Conservation (phyloP, 2,888 invertebrate species). For the Pammene fasciana region DNA sequence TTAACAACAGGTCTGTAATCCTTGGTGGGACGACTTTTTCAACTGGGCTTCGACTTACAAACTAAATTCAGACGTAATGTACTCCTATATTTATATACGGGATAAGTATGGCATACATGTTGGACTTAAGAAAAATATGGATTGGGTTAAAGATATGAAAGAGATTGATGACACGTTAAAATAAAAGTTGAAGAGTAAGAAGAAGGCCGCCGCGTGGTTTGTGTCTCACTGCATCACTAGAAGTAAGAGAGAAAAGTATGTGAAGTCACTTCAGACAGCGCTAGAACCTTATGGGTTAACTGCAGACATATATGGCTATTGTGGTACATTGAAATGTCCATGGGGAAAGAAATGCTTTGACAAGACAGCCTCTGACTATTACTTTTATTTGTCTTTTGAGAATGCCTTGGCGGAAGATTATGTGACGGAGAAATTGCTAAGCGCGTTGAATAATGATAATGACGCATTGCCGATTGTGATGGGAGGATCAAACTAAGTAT, state of each 20-base stretch:
- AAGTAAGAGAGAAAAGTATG: constrained; percentile 59
- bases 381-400: constrained; percentile 89
- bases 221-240: constrained; percentile 67
- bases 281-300: constrained; percentile 53
- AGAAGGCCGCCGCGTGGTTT: constrained; percentile 74
- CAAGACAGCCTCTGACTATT: constrained; percentile 83
- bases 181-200: constrained; percentile 59
- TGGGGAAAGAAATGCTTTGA: constrained; percentile 55
- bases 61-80: constrained; percentile 46
- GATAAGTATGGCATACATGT: constrained; percentile 41
- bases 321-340: constrained; percentile 69
- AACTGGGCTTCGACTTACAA: constrained; percentile 50
- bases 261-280: constrained; percentile 54
- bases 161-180: constrained; percentile 50
- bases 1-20: constrained; percentile 45
- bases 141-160: constrained; percentile 40
- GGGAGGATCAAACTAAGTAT: constrained; percentile 87
- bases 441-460: constrained; percentile 81
- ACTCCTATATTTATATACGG: constrained; percentile 45
- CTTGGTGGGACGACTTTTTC: constrained; percentile 46
- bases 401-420: constrained; percentile 86
- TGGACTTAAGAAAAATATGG: constrained; percentile 41
- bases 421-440: constrained; percentile 84
- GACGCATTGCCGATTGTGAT: constrained; percentile 86
- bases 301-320: constrained; percentile 82